Evolutionary conservation across 2,888 invertebrate species (phyloP).

Genomic region (Tuta absoluta): DNA sequence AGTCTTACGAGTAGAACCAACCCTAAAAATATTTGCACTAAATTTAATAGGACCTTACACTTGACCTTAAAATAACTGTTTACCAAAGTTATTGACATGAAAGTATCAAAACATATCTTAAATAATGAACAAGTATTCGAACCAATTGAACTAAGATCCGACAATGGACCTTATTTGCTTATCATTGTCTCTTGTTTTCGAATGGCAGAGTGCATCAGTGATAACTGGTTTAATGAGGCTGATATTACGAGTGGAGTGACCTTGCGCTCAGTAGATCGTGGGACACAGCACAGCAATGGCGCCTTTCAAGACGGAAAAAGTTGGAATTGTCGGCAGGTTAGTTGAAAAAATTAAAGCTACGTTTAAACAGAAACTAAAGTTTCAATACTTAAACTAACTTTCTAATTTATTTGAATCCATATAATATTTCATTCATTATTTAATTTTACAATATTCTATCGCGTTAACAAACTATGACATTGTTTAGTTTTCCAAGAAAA

Average conservation of each 20-base stretch:
- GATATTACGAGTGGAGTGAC: background rate
- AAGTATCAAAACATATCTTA: background rate
- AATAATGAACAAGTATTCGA: background rate
- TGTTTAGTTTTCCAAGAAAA: too few species aligned
- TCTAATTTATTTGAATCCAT: too few species aligned
- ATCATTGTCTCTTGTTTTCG: background rate
- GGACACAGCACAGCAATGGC: conserved; percentile 55
- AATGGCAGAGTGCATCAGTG: conserved; percentile 1
- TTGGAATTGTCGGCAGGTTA: conserved; percentile 90
- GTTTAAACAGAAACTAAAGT: too few species aligned
- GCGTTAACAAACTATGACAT: too few species aligned
- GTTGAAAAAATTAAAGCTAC: conserved; percentile 31
- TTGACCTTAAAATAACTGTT: background rate
- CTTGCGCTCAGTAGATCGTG: conserved; percentile 36
- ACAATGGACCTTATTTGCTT: background rate
- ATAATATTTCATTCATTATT: too few species aligned
- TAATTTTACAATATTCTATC: too few species aligned
- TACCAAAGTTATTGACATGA: background rate
- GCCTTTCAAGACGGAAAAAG: conserved; percentile 82
- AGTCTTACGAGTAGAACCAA: too few species aligned
- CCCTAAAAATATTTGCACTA: too few species aligned
- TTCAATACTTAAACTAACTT: too few species aligned
- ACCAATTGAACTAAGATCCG: background rate
- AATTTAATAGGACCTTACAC: too few species aligned
- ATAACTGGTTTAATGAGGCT: conserved; percentile 14